These are phyloP conservation scores for Lasioglossum villosulum DNA, from an alignment of 2,888 invertebrate genomes.

Conservation along the genomic window DNA sequence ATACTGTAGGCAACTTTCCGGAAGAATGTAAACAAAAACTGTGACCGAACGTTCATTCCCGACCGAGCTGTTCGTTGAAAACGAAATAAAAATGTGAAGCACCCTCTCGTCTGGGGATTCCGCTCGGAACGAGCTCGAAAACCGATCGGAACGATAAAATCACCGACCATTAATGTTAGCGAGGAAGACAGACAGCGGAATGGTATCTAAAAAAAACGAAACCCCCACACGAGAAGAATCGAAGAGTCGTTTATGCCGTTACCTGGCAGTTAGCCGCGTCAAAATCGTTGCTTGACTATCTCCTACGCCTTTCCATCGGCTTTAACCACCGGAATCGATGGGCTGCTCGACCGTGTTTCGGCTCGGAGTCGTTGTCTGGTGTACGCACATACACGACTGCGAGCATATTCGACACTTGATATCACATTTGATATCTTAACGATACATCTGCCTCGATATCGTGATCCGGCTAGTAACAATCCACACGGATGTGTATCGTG, in stretches of 20 bases:
- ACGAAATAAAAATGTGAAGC: slow-evolving; percentile 1
- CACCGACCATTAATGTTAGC: not conserved
- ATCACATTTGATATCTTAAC: slow-evolving; percentile 79
- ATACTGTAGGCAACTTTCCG: no score
- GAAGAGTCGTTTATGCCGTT: slow-evolving; percentile 13
- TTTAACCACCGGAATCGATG: slow-evolving; percentile 28
- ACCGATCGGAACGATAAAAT: slow-evolving; percentile 17
- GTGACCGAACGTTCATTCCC: not conserved
- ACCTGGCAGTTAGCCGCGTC: slow-evolving; percentile 25
- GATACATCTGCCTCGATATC: slow-evolving; percentile 77
- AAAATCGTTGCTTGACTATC: slow-evolving; percentile 40
- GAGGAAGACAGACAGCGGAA: slow-evolving; percentile 8
- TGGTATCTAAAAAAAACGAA: not conserved
- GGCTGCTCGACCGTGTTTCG: slow-evolving; percentile 31
- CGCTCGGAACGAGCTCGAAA: not conserved
- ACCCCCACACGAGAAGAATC: slow-evolving; percentile 13
- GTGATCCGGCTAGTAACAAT: slow-evolving; percentile 66
- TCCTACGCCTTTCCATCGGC: slow-evolving; percentile 18
- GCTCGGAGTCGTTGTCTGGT: slow-evolving; percentile 55
- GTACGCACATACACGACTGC: slow-evolving; percentile 36
- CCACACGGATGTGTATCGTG: slow-evolving; percentile 66
- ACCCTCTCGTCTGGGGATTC: slow-evolving; percentile 8
- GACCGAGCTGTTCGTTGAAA: not conserved
- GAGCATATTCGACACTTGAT: slow-evolving; percentile 67
- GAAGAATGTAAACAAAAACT: not conserved